A percentile compares a stretch with the other conserved stretches of the same genome.
Conservation (phyloP, 2,888 invertebrate species). For the Philereme vetulata region DNA sequence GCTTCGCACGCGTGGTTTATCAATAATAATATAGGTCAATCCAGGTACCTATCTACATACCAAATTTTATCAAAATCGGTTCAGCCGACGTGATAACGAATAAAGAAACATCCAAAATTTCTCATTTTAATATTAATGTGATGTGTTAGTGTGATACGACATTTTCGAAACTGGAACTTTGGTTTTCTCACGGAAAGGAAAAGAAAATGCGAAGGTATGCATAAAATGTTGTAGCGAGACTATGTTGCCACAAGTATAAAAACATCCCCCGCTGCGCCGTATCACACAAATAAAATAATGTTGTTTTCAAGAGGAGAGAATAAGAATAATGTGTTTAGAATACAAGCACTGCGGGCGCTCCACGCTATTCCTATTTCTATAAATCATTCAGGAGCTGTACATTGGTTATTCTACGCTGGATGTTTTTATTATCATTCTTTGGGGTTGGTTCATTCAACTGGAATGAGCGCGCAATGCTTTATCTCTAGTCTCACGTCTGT, state of each 20-base stretch:
- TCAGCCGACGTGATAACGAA: too few species aligned
- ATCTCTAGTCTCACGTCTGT: too few species aligned
- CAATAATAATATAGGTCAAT: too few species aligned
- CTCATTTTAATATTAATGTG: too few species aligned
- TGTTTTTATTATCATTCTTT: background rate
- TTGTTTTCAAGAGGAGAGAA: constrained; percentile 28
- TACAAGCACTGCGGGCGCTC: constrained; percentile 20
- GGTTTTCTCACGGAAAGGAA: too few species aligned
- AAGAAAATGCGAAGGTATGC: too few species aligned
- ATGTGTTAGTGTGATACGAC: too few species aligned
- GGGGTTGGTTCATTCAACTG: background rate
- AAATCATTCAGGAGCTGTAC: constrained; percentile 15
- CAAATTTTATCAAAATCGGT: too few species aligned
- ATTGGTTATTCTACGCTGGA: background rate
- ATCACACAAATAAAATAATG: constrained; percentile 31
- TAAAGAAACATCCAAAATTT: too few species aligned
- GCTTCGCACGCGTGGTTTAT: too few species aligned
- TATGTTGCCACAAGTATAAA: constrained; percentile 19
- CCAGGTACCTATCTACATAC: too few species aligned
- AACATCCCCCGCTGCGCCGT: constrained; percentile 20
- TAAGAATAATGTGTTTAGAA: constrained; percentile 32
- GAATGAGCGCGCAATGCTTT: background rate
- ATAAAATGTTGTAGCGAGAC: background rate
- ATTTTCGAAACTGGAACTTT: too few species aligned
- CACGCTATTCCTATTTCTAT: constrained; percentile 22